Evolutionary conservation across 2,113 vertebrate genomes (phyloP).

Genomic region (Eira barbara): DNA sequence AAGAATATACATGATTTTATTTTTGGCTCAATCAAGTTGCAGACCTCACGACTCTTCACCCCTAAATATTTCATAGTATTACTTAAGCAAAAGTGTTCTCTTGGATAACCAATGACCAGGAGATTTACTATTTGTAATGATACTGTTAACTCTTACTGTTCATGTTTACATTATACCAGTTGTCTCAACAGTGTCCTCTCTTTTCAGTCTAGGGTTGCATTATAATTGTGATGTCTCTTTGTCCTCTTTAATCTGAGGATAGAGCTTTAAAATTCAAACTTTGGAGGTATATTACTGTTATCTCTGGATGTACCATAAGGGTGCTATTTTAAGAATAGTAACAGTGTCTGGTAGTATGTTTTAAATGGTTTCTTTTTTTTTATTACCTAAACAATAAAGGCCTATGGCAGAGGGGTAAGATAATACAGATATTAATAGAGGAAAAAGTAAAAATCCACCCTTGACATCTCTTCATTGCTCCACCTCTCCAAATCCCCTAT

Average conservation of each 20-base stretch:
- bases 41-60: background rate
- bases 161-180: slow-evolving; percentile 11
- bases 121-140: background rate
- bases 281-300: slow-evolving; percentile 4
- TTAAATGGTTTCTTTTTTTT: slow-evolving; percentile 16
- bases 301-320: background rate
- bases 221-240: background rate
- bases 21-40: slow-evolving; percentile 21
- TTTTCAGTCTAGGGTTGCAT: background rate
- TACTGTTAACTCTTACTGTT: background rate
- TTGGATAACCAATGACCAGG: background rate
- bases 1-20: background rate
- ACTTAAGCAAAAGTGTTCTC: background rate
- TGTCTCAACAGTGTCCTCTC: background rate
- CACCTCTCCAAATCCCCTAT: background rate
- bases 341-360: background rate
- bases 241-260: background rate
- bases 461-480: background rate
- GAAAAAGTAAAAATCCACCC: background rate
- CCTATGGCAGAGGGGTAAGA: background rate
- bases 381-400: background rate
- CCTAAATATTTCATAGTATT: background rate
- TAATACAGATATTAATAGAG: background rate
- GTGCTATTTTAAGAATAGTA: slow-evolving; percentile 6
- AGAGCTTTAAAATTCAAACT: slow-evolving; percentile 15